Base-by-base conservation (phyloP, 2,113 vertebrate genomes). In the Equus quagga region DNA sequence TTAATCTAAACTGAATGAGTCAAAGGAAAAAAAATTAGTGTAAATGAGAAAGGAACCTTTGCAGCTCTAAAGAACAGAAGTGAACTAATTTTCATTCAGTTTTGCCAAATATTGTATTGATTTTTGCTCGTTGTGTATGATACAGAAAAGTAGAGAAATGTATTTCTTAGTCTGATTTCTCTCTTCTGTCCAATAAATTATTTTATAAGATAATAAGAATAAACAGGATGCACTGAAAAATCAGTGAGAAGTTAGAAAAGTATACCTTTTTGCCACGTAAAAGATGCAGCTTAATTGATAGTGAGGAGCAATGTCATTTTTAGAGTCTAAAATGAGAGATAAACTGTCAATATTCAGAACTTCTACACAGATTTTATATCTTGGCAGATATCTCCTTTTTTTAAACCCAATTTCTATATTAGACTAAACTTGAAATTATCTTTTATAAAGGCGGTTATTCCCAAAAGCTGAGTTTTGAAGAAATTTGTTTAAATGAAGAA, bases 401-500 rank as follows among this genome's bases (percentile, higher is more conserved):
- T 44, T 62, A 60, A 91, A 44, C 65, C 19, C 14, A 72, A 56
- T 91, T 92, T 95, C 44, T 87, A 46, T 19, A 31, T 64, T 75
- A 87, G 28, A 89, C 11, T 80, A 83, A 80, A 86, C 0, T 49
- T 15, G 24, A 94, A 92, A 94, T 87, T 58, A 92, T 54, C 58
- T 84, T 9, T n/a, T 70, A 58, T n/a, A 41, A 86, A 91, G 70
- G 85, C 10, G 19, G 10, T 31, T 85, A 19, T 18, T 12, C 8
- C 26, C 51, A 81, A 96, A 95, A 92, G 1, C 28, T 85, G 18
- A 76, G 26, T 67, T 91, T 96, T 46, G 33, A 80, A 92, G n/a
- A 94, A 86, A 95, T 73, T 44, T 69, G 3, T 93, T 97, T 92
- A 24, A 84, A 75, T 46, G 28, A 75, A 86, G 41, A 2, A 89